A percentile compares a stretch with the other conserved stretches of the same genome.
Evolutionary conservation across 1,140 invertebrate genomes (phyloP).

Genomic region (Eupristina koningsbergeri): DNA sequence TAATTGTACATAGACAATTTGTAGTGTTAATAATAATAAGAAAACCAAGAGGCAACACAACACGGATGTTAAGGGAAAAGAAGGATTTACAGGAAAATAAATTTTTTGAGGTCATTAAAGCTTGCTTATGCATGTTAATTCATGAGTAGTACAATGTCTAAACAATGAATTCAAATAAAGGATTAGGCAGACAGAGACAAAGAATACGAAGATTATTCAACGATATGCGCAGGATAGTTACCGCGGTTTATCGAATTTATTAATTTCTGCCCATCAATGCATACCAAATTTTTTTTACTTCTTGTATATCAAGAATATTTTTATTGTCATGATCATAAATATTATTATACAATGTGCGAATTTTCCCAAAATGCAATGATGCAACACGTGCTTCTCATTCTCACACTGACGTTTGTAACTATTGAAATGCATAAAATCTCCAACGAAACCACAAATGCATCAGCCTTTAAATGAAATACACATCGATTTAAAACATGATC

Average conservation of each 20-base stretch:
- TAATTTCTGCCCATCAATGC: conserved; percentile 37
- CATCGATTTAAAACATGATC: background rate
- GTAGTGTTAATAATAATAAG: conserved; percentile 64
- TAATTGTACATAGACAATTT: conserved; percentile 23
- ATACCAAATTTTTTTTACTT: conserved; percentile 18
- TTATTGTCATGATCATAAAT: background rate
- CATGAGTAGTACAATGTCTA: conserved; percentile 41
- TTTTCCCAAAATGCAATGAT: conserved; percentile 34
- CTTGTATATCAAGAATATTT: conserved; percentile 16
- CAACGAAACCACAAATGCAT: conserved; percentile 21
- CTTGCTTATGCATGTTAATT: conserved; percentile 45
- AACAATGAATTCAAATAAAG: conserved; percentile 39
- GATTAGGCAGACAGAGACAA: conserved; percentile 42
- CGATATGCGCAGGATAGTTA: conserved; percentile 27
- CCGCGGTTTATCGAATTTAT: conserved; percentile 30
- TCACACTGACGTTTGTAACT: background rate
- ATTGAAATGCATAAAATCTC: background rate
- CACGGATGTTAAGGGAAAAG: conserved; percentile 54
- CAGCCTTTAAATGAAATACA: conserved; percentile 16
- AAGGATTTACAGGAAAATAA: conserved; percentile 40
- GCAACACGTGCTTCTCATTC: conserved; percentile 7
- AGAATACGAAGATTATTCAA: conserved; percentile 34
- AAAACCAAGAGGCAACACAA: conserved; percentile 68
- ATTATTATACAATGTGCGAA: conserved; percentile 20
- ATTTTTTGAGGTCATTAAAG: conserved; percentile 28